These are phyloP conservation scores for Neodon shergylaensis DNA, from an alignment of 2,113 vertebrate genomes.

Conservation along the genomic window DNA sequence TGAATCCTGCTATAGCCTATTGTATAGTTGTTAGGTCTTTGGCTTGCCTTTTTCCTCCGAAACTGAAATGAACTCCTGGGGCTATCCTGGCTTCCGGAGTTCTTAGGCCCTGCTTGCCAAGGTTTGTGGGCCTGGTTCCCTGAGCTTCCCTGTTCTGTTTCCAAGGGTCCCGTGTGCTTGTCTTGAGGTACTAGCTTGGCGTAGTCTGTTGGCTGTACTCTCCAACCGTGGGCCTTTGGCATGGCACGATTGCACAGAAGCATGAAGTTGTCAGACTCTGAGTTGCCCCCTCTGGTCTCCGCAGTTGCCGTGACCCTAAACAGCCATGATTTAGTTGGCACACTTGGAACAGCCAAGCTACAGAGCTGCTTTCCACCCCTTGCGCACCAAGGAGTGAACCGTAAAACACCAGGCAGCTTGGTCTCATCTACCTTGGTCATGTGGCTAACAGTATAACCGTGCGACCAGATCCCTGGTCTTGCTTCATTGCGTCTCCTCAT, in stretches of 20 bases:
- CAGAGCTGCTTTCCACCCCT: not conserved
- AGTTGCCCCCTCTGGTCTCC: not conserved
- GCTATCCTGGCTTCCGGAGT: not conserved
- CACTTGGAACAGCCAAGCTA: not conserved
- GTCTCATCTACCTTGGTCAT: no score
- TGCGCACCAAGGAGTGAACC: not conserved
- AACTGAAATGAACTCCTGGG: not conserved
- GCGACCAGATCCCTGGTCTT: not conserved
- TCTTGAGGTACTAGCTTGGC: not conserved
- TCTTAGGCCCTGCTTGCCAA: not conserved
- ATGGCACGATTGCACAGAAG: not conserved
- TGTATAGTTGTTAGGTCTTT: constrained; percentile 48
- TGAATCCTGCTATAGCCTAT: not conserved
- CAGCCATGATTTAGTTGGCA: not conserved
- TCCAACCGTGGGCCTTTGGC: not conserved
- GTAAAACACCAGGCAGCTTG: not conserved
- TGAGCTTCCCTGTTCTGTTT: not conserved
- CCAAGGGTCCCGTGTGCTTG: not conserved
- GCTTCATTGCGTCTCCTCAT: not conserved
- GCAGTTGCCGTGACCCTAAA: not conserved
- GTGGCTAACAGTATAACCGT: accelerated
- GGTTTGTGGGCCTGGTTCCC: not conserved
- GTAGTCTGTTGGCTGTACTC: not conserved
- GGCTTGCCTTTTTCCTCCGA: not conserved
- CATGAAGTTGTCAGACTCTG: not conserved